These are phyloP conservation scores for Tricholaema leucomelas DNA, from an alignment of 2,113 vertebrate genomes.

Conservation along the genomic window DNA sequence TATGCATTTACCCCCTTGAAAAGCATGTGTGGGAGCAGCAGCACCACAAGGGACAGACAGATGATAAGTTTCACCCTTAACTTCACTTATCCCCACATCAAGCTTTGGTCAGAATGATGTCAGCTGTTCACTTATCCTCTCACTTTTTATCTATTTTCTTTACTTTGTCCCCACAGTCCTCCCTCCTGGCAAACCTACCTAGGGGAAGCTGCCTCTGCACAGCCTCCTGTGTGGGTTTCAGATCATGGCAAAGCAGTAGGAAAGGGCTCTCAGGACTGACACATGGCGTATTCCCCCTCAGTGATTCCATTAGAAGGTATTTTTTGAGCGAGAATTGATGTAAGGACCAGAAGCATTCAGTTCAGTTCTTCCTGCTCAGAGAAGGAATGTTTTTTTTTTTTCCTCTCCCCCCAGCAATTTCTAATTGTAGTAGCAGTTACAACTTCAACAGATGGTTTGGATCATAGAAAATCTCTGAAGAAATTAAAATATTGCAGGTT, in stretches of 20 bases:
- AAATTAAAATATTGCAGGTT: not conserved
- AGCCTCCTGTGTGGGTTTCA: not conserved
- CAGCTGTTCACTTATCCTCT: not conserved
- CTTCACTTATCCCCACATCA: not conserved
- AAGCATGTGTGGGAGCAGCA: not conserved
- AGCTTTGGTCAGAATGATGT: accelerated
- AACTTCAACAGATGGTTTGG: not conserved
- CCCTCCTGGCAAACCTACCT: not conserved
- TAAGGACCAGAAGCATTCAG: not conserved
- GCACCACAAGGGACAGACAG: not conserved
- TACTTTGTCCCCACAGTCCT: not conserved
- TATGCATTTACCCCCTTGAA: not conserved
- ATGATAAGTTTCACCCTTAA: accelerated
- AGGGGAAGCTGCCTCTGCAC: not conserved
- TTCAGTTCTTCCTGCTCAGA: not conserved
- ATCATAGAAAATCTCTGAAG: not conserved
- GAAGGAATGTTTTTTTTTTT: not conserved
- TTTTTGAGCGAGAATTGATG: not conserved
- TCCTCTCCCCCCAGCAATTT: not conserved
- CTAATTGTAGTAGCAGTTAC: not conserved
- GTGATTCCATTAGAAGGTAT: accelerated
- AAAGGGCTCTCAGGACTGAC: not conserved
- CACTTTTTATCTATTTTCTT: not conserved
- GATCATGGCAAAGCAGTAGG: not conserved
- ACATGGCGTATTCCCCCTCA: accelerated